phyloP scores from a whole-genome alignment of 2,888 invertebrate species.

The Fragum whitleyi region DNA sequence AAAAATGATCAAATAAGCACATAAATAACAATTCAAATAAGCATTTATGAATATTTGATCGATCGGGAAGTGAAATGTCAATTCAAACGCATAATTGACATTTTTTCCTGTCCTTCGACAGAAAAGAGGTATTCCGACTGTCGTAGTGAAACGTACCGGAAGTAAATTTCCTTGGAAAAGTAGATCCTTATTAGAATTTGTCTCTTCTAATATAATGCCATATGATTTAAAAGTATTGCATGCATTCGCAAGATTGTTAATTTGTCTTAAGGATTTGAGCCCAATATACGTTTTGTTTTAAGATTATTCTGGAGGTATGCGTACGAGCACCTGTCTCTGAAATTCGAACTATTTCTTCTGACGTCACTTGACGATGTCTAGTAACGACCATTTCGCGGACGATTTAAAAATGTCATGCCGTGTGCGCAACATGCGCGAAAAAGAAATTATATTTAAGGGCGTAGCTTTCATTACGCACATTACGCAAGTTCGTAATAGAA shows the following conservation, averaged over 20 bases:
- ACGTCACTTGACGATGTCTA: constrained; percentile 48
- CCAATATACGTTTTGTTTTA: not conserved
- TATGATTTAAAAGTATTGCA: too few species aligned
- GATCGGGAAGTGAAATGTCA: not conserved
- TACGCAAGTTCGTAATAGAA: too few species aligned
- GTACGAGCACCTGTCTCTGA: not conserved
- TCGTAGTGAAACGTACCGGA: constrained; percentile 28
- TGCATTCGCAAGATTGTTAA: too few species aligned
- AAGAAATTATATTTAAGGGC: too few species aligned
- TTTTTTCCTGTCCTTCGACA: constrained; percentile 32
- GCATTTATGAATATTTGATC: not conserved
- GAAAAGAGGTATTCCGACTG: constrained; percentile 16
- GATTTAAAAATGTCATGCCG: constrained; percentile 35
- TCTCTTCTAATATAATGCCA: too few species aligned
- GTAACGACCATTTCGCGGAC: constrained; percentile 42
- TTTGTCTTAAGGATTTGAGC: too few species aligned
- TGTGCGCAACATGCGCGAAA: too few species aligned
- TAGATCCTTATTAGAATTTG: constrained; percentile 10
- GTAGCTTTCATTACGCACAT: too few species aligned
- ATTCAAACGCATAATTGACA: constrained; percentile 24
- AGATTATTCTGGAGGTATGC: not conserved
- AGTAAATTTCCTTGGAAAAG: constrained; percentile 16
- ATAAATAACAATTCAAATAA: not conserved
- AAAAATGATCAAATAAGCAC: not conserved
- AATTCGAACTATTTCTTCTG: constrained; percentile 13